These are phyloP conservation scores for Eolophus roseicapilla DNA, from an alignment of 2,113 vertebrate genomes.

Conservation along the genomic window DNA sequence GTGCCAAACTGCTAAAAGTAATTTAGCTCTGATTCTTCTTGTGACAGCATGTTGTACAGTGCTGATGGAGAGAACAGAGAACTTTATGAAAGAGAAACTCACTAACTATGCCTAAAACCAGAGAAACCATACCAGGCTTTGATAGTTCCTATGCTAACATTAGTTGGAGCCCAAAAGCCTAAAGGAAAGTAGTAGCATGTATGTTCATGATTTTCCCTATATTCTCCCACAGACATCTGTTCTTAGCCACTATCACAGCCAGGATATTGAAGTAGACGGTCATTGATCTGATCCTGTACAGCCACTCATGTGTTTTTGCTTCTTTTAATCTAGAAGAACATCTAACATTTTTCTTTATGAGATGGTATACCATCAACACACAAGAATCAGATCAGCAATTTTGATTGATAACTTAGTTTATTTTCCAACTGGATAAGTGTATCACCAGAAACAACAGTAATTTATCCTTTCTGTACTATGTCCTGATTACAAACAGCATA, in stretches of 20 bases:
- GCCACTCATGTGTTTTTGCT: not conserved
- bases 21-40: not conserved
- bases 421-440: not conserved
- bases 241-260: not conserved
- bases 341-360: not conserved
- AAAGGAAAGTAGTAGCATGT: not conserved
- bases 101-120: not conserved
- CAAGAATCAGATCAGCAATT: constrained; percentile 19
- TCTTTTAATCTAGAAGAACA: constrained; percentile 21
- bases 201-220: not conserved
- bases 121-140: not conserved
- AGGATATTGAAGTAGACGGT: not conserved
- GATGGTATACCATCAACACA: not conserved
- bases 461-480: constrained; percentile 4
- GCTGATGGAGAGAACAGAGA: not conserved
- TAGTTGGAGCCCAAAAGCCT: not conserved
- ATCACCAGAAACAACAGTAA: constrained; percentile 23
- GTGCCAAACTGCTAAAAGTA: not conserved
- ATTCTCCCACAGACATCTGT: not conserved
- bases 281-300: constrained; percentile 20
- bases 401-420: constrained; percentile 8
- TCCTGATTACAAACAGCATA: not conserved
- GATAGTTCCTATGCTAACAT: not conserved
- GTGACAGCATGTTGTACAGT: not conserved
- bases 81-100: not conserved